These are phyloP conservation scores for Atrichornis clamosus DNA, from an alignment of 2,113 vertebrate species.

Conservation along the genomic window DNA sequence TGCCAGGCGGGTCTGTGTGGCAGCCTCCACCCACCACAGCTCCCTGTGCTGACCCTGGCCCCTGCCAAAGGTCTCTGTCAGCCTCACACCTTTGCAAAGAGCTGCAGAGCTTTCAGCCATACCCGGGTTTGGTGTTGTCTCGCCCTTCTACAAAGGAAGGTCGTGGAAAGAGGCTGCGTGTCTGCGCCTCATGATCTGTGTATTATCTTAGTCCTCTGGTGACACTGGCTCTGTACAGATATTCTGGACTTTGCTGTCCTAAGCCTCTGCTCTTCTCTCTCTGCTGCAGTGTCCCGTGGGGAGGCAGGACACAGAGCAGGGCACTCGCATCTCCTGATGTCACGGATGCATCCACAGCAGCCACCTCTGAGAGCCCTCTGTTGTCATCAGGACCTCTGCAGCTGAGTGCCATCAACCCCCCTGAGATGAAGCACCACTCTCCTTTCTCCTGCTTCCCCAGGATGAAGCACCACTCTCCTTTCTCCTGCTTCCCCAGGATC, in stretches of 20 bases:
- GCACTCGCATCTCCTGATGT: fast-evolving
- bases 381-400: not conserved
- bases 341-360: not conserved
- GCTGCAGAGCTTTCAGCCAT: not conserved
- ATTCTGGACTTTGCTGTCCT: not conserved
- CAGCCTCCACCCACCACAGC: not conserved
- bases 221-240: not conserved
- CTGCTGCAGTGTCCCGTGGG: fast-evolving
- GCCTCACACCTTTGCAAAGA: not conserved
- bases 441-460: not conserved
- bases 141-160: not conserved
- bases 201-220: not conserved
- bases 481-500: not conserved
- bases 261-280: not conserved
- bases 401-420: not conserved
- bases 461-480: not conserved
- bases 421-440: not conserved
- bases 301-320: not conserved
- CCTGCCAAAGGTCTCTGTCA: not conserved
- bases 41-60: not conserved
- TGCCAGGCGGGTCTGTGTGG: not conserved
- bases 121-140: not conserved
- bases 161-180: fast-evolving
- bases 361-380: not conserved
- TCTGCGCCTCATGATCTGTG: not conserved